Evolutionary conservation across 2,113 vertebrate species (phyloP).

Genomic region (Scalopus aquaticus): DNA sequence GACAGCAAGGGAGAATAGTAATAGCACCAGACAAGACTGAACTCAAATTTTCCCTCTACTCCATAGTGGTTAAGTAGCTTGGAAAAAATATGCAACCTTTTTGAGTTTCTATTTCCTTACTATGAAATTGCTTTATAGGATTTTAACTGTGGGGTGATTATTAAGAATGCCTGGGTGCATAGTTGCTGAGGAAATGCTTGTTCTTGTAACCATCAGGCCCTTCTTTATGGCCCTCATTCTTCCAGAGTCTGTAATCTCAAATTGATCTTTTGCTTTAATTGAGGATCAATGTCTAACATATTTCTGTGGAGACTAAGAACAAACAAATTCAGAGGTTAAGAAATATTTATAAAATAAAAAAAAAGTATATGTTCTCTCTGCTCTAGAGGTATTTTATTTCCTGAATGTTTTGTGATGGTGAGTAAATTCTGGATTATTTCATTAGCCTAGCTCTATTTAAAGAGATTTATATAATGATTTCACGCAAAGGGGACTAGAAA

Average conservation of each 20-base stretch:
- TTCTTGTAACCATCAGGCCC: background rate
- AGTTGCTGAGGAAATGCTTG: background rate
- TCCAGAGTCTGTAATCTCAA: background rate
- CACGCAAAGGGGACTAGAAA: background rate
- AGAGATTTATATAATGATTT: background rate
- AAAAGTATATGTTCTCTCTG: background rate
- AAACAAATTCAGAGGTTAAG: conserved; percentile 28
- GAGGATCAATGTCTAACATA: background rate
- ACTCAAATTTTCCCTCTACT: background rate
- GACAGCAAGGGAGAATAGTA: background rate
- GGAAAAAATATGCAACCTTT: background rate
- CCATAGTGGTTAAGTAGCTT: background rate
- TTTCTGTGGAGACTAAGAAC: conserved; percentile 7
- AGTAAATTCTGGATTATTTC: conserved; percentile 29
- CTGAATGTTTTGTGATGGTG: conserved; percentile 22
- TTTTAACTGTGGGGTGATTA: background rate
- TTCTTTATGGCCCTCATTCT: background rate
- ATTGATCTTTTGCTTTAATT: conserved; percentile 45
- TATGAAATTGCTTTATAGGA: background rate
- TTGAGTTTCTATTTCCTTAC: conserved; percentile 44
- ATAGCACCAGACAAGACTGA: background rate
- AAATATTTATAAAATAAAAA: conserved; percentile 10
- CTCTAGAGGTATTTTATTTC: conserved; percentile 35
- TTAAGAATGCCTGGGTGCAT: background rate
- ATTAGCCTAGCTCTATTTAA: conserved; percentile 16